Evolutionary conservation across 2,797 vertebrate species (phyloP).

Genomic region (Lagorchestes hirsutus): DNA sequence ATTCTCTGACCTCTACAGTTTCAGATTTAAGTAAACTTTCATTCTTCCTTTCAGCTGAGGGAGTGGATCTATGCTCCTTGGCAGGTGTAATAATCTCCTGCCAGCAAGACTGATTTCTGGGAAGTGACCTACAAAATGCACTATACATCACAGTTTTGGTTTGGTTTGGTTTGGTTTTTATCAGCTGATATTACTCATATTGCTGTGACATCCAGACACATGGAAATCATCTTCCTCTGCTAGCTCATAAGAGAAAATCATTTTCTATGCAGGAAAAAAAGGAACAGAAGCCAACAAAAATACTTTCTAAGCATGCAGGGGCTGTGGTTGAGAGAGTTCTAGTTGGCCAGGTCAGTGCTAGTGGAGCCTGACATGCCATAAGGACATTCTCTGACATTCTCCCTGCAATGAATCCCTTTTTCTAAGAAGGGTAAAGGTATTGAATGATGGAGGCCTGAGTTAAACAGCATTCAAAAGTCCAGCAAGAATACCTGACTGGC

Average conservation of each 20-base stretch:
- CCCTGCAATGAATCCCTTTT: not conserved
- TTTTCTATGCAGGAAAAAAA: not conserved
- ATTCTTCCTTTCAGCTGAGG: not conserved
- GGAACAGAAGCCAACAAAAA: not conserved
- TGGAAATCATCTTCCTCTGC: not conserved
- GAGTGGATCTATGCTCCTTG: not conserved
- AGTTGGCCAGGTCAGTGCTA: not conserved
- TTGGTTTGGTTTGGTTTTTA: not conserved
- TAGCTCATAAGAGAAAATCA: not conserved
- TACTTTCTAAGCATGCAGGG: not conserved
- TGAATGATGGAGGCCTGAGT: not conserved
- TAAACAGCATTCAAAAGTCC: not conserved
- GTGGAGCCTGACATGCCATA: not conserved
- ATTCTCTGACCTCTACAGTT: not conserved
- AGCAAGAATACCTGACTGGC: not conserved
- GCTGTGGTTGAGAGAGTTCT: not conserved
- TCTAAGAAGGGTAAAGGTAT: not conserved
- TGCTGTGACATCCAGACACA: not conserved
- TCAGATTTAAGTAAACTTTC: not conserved
- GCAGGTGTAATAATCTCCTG: not conserved
- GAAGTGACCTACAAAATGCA: slow-evolving; percentile 21
- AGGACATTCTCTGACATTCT: not conserved
- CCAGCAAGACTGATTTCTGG: not conserved
- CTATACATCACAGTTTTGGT: slow-evolving; percentile 4
- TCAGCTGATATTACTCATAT: not conserved